Evolutionary conservation across 2,888 invertebrate species (phyloP), one percentile per base, ranked within the genome.

Genomic region (Sphaeridia pumilis): DNA sequence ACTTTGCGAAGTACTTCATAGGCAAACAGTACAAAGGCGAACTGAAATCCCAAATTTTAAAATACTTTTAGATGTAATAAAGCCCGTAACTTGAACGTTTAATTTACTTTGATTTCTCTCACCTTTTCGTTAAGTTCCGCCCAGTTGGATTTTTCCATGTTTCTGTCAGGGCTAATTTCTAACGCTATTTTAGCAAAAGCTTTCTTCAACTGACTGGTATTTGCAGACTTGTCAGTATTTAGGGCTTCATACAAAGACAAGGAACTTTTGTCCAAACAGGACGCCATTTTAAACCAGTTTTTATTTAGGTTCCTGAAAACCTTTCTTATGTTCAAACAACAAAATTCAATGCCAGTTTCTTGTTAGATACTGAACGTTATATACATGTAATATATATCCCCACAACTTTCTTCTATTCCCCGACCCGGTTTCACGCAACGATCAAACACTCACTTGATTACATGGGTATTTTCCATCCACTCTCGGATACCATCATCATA

Each of bases 11-110:
- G 46, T 10, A 52, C 46, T 22, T 52, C 44, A 24, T 52, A 38
- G 1, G 52, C 46, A 41, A 52, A 52, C 7, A 52, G 24, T 5
- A 52, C n/a, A 27, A 46, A 52, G 7, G 52, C 52, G 34, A 52
- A 52, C 52, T 52, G 20, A 14, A 10, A 31, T 31, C 31, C 7
- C 14, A 7, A 31, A 31, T 31, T 31, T 31, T 31, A 31, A 31
- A 10, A 10, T 31, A 31, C 14, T 31, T 31, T 31, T 7, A 31
- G 31, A 31, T 31, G 31, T 31, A 10, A 14, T 14, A 31, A 31
- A 7, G 14, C 7, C 14, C 7, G 31, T 7, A 31, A 31, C 31
- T 7, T 31, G 31, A 31, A 31, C 10, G 31, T 7, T 17, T 12
- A 17, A 17, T 17, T 14, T 14, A 38, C 20, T 5, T 17, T 14